Base-by-base conservation (phyloP, 2,888 invertebrate species). In the Caenorhabditis zanzibari region DNA sequence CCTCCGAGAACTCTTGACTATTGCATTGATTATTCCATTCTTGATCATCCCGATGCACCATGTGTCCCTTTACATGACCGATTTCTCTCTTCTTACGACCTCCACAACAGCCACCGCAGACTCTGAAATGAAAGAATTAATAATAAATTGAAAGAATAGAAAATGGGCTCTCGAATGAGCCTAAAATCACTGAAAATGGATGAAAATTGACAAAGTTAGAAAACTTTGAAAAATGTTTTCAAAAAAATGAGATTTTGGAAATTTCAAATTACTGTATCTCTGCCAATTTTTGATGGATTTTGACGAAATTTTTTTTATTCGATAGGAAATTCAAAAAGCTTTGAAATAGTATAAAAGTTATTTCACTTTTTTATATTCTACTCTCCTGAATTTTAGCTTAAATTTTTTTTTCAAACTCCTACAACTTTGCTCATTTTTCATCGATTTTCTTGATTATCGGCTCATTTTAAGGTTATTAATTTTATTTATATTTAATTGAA, bases 1-100 rank as follows among this genome's bases (percentile, higher is more conserved):
- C 71, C 35, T 83, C 82, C 2, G 79, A 72, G n/a, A 83, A 74
- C 19, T 83, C 79, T 35, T 74, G 56, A 56, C 74, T 74, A 41
- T 83, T 83, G 41, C 82, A 83, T 38, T 83, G 82, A 32, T 63
- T 79, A 22, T 71, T 83, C 56, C 64, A 71, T 14, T 83, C 82
- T 24, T 82, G 58, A 1, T 58, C 68, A 19, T 61, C 58, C 1
- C 54, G 38, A 63, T 83, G 82, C 9, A 59, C 49, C 47, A 73
- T 63, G 38, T 82, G 82, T 10, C 82, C 82, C 14, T 54, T 73
- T 2, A 83, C 82, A 35, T 74, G 79, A n/a, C 79, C 77, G 26
- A 83, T 64, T 56, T 83, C 82, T 72, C 82, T 64, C 52, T 83
- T 83, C 38, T 74, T 73, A 19, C 82, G 76, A 38, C 76, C 75